Percentiles rank a stretch among this genome's conserved stretches.
Evolutionary conservation across 2,888 invertebrate genomes (phyloP).

Genomic region (Serripes groenlandicus): DNA sequence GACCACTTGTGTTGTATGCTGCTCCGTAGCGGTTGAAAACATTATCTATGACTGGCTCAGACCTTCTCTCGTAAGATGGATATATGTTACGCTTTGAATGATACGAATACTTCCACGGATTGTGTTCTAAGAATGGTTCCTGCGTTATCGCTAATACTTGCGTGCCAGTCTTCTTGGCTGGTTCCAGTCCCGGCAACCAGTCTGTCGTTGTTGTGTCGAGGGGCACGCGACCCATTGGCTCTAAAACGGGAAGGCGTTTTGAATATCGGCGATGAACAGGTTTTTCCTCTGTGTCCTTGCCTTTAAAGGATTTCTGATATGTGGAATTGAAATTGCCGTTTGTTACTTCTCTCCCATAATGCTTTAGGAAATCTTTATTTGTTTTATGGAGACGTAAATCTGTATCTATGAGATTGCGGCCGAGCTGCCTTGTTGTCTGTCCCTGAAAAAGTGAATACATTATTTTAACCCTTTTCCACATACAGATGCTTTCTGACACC

Average conservation of each 20-base stretch:
- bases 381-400: conserved; percentile 78
- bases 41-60: conserved; percentile 68
- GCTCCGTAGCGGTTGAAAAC: conserved; percentile 74
- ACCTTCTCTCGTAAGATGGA: conserved; percentile 76
- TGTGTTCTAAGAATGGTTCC: conserved; percentile 81
- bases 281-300: conserved; percentile 67
- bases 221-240: conserved; percentile 58
- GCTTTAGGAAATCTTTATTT: conserved; percentile 76
- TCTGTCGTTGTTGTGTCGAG: conserved; percentile 75
- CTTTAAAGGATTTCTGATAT: conserved; percentile 74
- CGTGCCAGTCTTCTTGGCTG: conserved; percentile 72
- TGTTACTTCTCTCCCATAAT: conserved; percentile 66
- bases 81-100: conserved; percentile 79
- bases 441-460: conserved; percentile 67
- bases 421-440: conserved; percentile 72
- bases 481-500: no score
- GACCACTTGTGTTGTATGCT: conserved; percentile 62
- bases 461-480: no score
- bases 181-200: conserved; percentile 69
- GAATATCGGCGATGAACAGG: conserved; percentile 76
- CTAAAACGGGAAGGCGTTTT: conserved; percentile 69
- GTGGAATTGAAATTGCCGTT: conserved; percentile 74
- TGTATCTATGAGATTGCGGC: conserved; percentile 69
- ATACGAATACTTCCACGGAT: conserved; percentile 83
- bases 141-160: conserved; percentile 82